Percentiles rank a stretch among this genome's conserved stretches.
These are phyloP conservation scores for Heterotis niloticus DNA, from an alignment of 2,113 vertebrate species.

Conservation along the genomic window DNA sequence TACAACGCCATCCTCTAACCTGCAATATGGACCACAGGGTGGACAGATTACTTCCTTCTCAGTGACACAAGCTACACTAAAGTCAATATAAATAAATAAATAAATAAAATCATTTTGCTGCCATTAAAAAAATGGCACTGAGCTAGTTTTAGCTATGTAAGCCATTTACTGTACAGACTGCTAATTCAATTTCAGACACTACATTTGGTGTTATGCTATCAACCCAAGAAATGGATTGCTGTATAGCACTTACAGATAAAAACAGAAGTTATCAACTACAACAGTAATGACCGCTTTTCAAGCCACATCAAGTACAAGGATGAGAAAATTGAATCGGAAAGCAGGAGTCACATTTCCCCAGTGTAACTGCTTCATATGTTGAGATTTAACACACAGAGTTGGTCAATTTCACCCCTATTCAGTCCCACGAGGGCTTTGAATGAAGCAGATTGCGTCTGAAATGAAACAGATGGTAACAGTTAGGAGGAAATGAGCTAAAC, in stretches of 20 bases:
- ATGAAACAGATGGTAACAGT: constrained; percentile 68
- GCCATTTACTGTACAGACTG: too few species aligned
- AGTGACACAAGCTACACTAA: too few species aligned
- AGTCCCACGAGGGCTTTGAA: constrained; percentile 54
- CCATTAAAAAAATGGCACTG: too few species aligned
- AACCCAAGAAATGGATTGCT: too few species aligned
- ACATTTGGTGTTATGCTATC: too few species aligned
- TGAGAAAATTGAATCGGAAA: neutral
- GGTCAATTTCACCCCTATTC: constrained; percentile 56
- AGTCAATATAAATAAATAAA: too few species aligned
- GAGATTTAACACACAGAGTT: constrained; percentile 46
- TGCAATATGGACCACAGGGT: too few species aligned
- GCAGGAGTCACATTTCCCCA: constrained; percentile 33
- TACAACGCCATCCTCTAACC: neutral
- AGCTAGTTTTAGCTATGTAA: too few species aligned
- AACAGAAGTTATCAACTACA: neutral
- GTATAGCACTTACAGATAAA: too few species aligned
- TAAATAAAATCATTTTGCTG: too few species aligned
- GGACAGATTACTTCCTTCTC: too few species aligned
- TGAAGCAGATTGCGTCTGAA: constrained; percentile 67
- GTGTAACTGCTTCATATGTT: constrained; percentile 58
- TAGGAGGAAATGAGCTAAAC: constrained; percentile 63
- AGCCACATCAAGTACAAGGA: neutral
- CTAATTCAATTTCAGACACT: too few species aligned
- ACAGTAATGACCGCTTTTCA: neutral